These are phyloP conservation scores for Limnephilus lunatus DNA, from an alignment of 2,888 invertebrate genomes.

Conservation along the genomic window DNA sequence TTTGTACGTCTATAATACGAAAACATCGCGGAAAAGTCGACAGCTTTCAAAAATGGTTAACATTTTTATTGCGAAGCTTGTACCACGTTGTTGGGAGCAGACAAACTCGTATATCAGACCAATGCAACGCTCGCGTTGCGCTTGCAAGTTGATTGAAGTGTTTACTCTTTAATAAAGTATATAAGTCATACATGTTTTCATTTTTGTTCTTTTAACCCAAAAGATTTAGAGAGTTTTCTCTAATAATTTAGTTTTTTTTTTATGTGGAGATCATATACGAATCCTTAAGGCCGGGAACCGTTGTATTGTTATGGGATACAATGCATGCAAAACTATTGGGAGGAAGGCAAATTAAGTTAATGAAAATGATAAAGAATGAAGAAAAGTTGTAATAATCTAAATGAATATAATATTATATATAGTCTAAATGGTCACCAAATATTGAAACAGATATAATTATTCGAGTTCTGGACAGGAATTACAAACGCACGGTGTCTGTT, in stretches of 20 bases:
- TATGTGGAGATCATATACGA: background rate
- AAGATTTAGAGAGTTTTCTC: too few relatives aligned
- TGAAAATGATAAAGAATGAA: background rate
- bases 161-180: background rate
- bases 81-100: background rate
- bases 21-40: constrained; percentile 16
- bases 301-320: too few relatives aligned
- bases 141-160: constrained; percentile 5
- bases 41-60: constrained; percentile 27
- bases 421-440: too few relatives aligned
- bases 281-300: background rate
- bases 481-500: too few relatives aligned
- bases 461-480: too few relatives aligned
- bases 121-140: constrained; percentile 8
- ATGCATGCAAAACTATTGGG: too few relatives aligned
- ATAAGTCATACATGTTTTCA: background rate
- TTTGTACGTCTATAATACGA: background rate
- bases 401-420: too few relatives aligned
- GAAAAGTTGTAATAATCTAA: background rate
- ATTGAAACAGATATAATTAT: too few relatives aligned
- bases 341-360: background rate
- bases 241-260: background rate
- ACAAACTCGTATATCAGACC: background rate
- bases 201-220: background rate
- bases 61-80: constrained; percentile 20